These are phyloP conservation scores for Tetraodon nigroviridis DNA, from an alignment of 2,113 vertebrate species.

Conservation along the genomic window DNA sequence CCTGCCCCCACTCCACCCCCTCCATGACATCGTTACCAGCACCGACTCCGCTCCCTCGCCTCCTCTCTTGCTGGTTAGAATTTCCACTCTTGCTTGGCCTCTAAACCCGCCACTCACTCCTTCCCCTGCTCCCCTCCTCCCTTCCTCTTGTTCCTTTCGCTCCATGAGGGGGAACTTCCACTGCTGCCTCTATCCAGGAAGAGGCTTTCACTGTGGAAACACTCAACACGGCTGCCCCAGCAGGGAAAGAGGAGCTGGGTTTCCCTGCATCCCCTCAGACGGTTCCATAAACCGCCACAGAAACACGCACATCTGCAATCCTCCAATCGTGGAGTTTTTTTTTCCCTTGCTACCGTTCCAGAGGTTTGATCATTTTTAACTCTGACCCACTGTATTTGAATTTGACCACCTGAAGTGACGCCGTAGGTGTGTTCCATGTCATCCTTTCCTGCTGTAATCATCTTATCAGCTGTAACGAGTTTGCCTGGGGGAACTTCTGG, in stretches of 20 bases:
- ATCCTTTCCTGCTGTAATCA: slow-evolving; percentile 41
- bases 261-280: slow-evolving; percentile 13
- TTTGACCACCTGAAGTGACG: slow-evolving; percentile 13
- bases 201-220: slow-evolving; percentile 70
- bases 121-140: slow-evolving; percentile 44
- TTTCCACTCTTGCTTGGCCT: slow-evolving; percentile 41
- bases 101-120: slow-evolving; percentile 56
- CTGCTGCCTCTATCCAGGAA: slow-evolving; percentile 60
- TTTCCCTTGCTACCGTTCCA: background rate
- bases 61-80: background rate
- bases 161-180: slow-evolving; percentile 68
- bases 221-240: slow-evolving; percentile 30
- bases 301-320: background rate
- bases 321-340: background rate
- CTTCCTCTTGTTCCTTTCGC: slow-evolving; percentile 42
- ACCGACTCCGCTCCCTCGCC: background rate
- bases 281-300: background rate
- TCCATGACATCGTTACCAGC: slow-evolving; percentile 1
- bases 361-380: background rate
- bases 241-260: slow-evolving; percentile 12
- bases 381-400: slow-evolving; percentile 22
- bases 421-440: slow-evolving; percentile 27
- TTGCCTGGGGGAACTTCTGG: slow-evolving; percentile 18
- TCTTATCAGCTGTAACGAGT: slow-evolving; percentile 50
- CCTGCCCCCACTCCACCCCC: background rate